These are phyloP conservation scores for Drosophila kurseongensis DNA, from an alignment of 1,140 invertebrate genomes.

Conservation along the genomic window DNA sequence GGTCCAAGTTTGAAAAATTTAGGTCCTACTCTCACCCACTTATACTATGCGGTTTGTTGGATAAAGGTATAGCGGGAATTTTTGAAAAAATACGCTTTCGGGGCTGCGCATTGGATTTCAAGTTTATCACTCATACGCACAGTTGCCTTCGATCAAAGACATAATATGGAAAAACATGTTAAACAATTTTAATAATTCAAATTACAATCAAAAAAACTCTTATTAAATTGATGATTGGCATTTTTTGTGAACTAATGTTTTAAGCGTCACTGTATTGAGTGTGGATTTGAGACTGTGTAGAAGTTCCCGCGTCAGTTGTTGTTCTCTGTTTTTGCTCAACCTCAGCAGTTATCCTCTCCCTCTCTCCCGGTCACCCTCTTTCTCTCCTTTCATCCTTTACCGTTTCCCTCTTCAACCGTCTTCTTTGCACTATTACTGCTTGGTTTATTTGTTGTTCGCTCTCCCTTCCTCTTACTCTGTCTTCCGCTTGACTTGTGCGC, in stretches of 20 bases:
- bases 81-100: no score
- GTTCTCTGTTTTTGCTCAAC: conserved; percentile 60
- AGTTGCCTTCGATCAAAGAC: no score
- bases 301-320: conserved; percentile 56
- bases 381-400: conserved; percentile 25
- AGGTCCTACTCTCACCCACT: no score
- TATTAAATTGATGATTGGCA: neutral
- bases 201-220: no score
- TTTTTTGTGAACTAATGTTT: neutral
- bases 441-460: conserved; percentile 32
- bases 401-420: conserved; percentile 3
- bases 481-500: conserved; percentile 50
- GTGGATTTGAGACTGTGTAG: conserved; percentile 30
- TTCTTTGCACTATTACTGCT: conserved; percentile 46
- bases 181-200: no score
- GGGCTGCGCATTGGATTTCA: no score
- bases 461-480: conserved; percentile 9
- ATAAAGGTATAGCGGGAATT: no score
- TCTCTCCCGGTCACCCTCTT: neutral
- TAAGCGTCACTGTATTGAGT: conserved; percentile 4
- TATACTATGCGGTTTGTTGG: no score
- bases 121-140: no score
- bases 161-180: no score
- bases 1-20: no score
- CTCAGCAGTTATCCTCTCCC: conserved; percentile 18